Evolutionary conservation across 2,113 vertebrate species (phyloP).

Genomic region (Beaufortia kweichowensis): DNA sequence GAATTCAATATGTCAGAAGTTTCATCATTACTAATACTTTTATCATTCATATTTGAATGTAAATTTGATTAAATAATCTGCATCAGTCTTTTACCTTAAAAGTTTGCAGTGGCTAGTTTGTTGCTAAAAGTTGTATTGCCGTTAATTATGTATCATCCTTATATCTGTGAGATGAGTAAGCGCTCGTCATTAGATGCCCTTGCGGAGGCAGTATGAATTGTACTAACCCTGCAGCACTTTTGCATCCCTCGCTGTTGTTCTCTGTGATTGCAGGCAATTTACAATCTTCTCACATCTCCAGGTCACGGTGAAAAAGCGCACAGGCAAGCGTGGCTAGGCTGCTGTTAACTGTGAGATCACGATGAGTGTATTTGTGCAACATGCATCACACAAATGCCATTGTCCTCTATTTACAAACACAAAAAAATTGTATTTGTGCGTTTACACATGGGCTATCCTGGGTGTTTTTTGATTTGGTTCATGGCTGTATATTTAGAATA

Average conservation of each 20-base stretch:
- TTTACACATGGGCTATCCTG: too few species aligned
- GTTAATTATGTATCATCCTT: slow-evolving; percentile 62
- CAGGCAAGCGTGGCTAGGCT: background rate
- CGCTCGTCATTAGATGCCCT: slow-evolving; percentile 52
- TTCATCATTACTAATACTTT: too few species aligned
- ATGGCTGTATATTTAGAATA: too few species aligned
- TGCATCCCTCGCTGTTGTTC: slow-evolving; percentile 45
- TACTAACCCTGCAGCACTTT: slow-evolving; percentile 58
- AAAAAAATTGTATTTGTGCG: slow-evolving; percentile 24
- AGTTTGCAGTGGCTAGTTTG: background rate
- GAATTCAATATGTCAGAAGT: background rate
- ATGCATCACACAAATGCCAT: background rate
- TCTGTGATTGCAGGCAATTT: slow-evolving; percentile 45
- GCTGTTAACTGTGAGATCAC: slow-evolving; percentile 2
- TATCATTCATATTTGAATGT: too few species aligned
- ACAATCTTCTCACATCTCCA: slow-evolving; percentile 43
- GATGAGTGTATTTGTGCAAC: background rate
- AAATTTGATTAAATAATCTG: background rate
- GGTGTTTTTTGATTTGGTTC: too few species aligned
- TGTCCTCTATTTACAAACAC: background rate
- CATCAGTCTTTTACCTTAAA: background rate
- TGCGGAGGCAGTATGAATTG: slow-evolving; percentile 56
- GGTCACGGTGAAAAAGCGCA: slow-evolving; percentile 48
- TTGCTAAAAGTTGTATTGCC: slow-evolving; percentile 47
- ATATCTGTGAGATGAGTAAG: slow-evolving; percentile 40